Evolutionary conservation across 2,888 invertebrate genomes (phyloP), one percentile per base, ranked within the genome.

Genomic region (Uloborus plumipes): DNA sequence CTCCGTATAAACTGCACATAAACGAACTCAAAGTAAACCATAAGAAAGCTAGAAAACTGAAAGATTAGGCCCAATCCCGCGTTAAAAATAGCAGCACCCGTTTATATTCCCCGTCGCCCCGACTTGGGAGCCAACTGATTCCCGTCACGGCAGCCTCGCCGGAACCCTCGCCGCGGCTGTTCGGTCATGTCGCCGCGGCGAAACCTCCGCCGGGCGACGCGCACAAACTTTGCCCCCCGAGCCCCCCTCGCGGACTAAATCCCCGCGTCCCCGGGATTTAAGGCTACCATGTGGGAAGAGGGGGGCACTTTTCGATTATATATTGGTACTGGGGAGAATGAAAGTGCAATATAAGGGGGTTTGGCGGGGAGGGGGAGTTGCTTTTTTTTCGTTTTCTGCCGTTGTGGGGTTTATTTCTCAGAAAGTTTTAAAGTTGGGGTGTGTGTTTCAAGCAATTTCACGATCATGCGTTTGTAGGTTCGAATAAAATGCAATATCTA

Each of bases 391-490:
- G 16, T 66, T 15, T 26, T 55, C 26, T 49, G 55, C 47, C n/a
- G 53, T 77, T 20, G n/a, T n/a, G 31, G 22, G 59, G 69, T 73
- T 80, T 74, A 72, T 79, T 67, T 67, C 67, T 47, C 39, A 39
- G 39, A 51, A 72, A 72, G 69, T 69, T 72, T 67, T 65, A 59
- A 79, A 79, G 69, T 69, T 73, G n/a, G 73, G 67, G 18, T 53
- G 62, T 80, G 73, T 81, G 74, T 81, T 81, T 81, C 74, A 74
- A 70, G 80, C 80, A 74, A 81, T 81, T 81, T 81, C 80, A 81
- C 80, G 80, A 81, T 81, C 70, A 81, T 81, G 80, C 74, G 74
- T 81, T 74, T 81, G 80, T 81, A 81, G 62, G 69, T 81, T 81
- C 80, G 80, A 74, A 81, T 81, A 81, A 81, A 61, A 51, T 62